Evolutionary conservation across 2,797 vertebrate genomes (phyloP).

Genomic region (Lacerta bilineata): DNA sequence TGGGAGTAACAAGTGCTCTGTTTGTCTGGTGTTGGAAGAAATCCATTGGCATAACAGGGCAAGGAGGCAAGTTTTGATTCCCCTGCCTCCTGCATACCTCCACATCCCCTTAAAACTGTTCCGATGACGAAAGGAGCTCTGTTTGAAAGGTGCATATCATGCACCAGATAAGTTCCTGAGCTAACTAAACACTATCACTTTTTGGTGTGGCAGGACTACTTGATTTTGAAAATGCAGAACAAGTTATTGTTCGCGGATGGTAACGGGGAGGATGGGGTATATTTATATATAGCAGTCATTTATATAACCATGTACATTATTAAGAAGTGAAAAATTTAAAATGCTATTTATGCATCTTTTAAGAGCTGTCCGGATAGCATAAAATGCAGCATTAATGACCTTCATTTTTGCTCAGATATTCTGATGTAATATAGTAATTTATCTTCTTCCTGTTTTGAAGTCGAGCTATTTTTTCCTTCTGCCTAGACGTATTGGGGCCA

Average conservation of each 20-base stretch:
- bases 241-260: background rate
- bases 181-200: background rate
- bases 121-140: background rate
- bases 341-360: slow-evolving; percentile 81
- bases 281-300: background rate
- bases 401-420: slow-evolving; percentile 80
- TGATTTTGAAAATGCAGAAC: too few species aligned
- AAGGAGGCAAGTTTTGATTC: background rate
- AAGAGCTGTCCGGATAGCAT: slow-evolving; percentile 59
- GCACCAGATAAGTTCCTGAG: background rate
- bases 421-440: slow-evolving; percentile 49
- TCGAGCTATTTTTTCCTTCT: background rate
- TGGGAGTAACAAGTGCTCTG: background rate
- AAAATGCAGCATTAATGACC: slow-evolving; percentile 75
- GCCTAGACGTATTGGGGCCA: background rate
- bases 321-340: background rate
- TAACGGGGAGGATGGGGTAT: too few species aligned
- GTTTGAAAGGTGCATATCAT: background rate
- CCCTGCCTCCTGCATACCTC: background rate
- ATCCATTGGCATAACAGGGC: background rate
- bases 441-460: slow-evolving; percentile 34
- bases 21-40: background rate
- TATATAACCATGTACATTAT: background rate
- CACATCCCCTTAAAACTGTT: background rate
- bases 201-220: too few species aligned